Evolutionary conservation across 2,888 invertebrate genomes (phyloP), one percentile per base, ranked within the genome.

Genomic region (Thysanoteuthis rhombus): DNA sequence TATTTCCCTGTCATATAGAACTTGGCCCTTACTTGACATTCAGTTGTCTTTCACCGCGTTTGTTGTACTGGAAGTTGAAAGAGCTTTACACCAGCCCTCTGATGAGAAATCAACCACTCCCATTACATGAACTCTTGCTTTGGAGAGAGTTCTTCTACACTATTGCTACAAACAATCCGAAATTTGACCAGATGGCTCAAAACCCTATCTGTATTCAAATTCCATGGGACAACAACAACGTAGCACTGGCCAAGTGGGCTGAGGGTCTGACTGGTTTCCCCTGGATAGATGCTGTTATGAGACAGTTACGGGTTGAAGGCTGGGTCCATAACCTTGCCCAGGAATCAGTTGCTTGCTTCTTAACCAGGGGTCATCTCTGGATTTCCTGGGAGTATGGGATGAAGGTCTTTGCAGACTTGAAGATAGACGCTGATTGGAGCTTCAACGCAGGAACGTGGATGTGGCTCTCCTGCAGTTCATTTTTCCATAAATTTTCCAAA

Each of bases 111-210:
- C 98, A 98, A 1, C 98, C 98, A 0, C 97, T 98, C 32, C 98
- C 98, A 0, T 97, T 99, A 3, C 98, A 98, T 96, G 98, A 98
- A 0, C 99, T 99, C 97, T 97, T 99, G 93, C 97, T 99, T 39
- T 99, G 98, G 98, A 97, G 99, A 93, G 99, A 99, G 97, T 99
- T 99, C 97, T 99, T 98, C 97, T 99, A 99, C 97, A 98, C 98
- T 96, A 98, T 98, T 3, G 98, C 98, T 0, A 98, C 98, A 16
- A 98, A 98, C 95, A 99, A 98, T 97, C 98, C 98, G 0, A 98
- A 98, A 96, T 99, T 99, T 97, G 98, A 99, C 96, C 98, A 98
- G 94, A 99, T 99, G 98, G 97, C 98, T 94, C 98, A 98, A 3
- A 99, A 99, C 97, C 98, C 98, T 0, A 98, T 99, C 95, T 99